Evolutionary conservation across 1,140 invertebrate species (phyloP).

Genomic region (Maconellicoccus hirsutus): DNA sequence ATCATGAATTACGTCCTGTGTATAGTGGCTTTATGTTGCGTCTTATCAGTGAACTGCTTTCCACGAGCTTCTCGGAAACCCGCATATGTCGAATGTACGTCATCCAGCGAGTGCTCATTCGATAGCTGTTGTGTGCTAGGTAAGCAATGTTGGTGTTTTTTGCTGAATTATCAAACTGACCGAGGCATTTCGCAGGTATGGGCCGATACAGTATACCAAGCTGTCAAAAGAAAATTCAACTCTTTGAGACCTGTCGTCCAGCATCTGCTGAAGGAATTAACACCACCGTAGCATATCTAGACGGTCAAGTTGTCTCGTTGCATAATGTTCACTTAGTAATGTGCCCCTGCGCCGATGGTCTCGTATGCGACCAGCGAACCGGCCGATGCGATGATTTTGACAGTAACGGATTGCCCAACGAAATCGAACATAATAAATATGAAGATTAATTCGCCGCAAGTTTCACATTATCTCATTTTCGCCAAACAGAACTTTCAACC

Average conservation of each 20-base stretch:
- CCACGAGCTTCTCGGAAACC: neutral
- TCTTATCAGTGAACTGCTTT: neutral
- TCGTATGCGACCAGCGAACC: neutral
- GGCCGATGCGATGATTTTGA: neutral
- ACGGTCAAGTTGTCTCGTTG: neutral
- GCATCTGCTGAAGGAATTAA: neutral
- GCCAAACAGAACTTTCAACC: neutral
- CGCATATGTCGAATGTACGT: neutral
- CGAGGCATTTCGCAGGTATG: neutral
- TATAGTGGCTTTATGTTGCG: neutral
- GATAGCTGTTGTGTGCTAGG: slow-evolving; percentile 7
- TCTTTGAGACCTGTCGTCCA: neutral
- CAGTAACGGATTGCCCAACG: neutral
- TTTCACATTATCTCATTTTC: neutral
- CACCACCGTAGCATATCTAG: neutral
- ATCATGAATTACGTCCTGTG: neutral
- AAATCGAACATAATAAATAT: neutral
- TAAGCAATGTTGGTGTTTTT: too few relatives aligned
- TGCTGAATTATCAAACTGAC: neutral
- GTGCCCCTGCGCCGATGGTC: slow-evolving; percentile 3
- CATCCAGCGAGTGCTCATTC: neutral
- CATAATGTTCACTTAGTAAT: neutral
- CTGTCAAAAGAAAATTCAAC: neutral
- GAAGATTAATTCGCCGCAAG: neutral
- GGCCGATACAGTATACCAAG: neutral